phyloP scores from a whole-genome alignment of 2,113 vertebrate species.

The Drymodes brunneopygia region DNA sequence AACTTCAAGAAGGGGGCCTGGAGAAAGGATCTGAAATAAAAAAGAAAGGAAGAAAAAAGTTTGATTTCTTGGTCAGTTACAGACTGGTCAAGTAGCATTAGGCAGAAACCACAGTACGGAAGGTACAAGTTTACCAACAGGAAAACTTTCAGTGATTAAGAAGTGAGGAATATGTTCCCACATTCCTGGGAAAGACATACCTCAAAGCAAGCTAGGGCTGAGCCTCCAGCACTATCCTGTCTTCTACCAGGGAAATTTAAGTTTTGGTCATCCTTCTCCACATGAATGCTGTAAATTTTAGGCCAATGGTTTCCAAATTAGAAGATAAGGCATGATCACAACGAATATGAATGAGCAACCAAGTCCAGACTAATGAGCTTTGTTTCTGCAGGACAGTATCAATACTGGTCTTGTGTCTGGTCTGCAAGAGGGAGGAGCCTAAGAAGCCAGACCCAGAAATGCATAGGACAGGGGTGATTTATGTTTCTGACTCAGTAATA shows the following conservation, averaged over 20 bases:
- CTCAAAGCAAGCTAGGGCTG: neutral
- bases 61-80: neutral
- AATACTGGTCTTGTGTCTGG: neutral
- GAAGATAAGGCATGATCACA: neutral
- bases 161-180: neutral
- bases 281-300: neutral
- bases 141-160: neutral
- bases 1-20: neutral
- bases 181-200: neutral
- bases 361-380: neutral
- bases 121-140: neutral
- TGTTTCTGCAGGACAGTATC: neutral
- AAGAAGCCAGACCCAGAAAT: neutral
- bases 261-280: neutral
- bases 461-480: neutral
- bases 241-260: neutral
- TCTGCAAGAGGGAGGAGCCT: neutral
- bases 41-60: neutral
- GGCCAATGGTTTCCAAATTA: neutral
- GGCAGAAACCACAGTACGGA: neutral
- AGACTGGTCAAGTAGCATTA: neutral
- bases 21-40: neutral
- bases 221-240: neutral
- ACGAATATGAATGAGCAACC: neutral
- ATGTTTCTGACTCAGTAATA: neutral